Base-by-base conservation (phyloP, 2,888 invertebrate species). In the Nomada lathburiana region DNA sequence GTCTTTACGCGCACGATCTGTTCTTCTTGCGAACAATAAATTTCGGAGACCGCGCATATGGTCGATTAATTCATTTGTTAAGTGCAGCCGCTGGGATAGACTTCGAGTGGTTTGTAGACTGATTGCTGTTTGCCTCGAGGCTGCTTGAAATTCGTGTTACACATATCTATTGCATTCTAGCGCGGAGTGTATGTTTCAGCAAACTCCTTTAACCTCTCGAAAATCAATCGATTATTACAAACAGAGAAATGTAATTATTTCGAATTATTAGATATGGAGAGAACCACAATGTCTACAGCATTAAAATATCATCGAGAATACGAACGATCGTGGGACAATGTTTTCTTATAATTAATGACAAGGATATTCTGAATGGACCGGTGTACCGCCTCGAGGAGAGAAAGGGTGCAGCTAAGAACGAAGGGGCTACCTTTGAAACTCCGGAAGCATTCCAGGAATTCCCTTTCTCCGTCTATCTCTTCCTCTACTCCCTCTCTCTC, bases 281-380 rank as follows among this genome's bases (percentile, higher is more conserved):
- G 16, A 3, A 47, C 47, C 47, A 13, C 4, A 47, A 13, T 47
- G 47, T 47, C 47, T 64, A 55, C 83, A 26, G 50, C 36, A 83
- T 89, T 88, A 89, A 91, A 91, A 90, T 87, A 82, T 89, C 80
- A 77, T 75, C 44, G 23, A 67, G 68, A 67, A 83, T 81, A 62
- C 71, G 79, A 79, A 83, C 80, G 85, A 79, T 84, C 86, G 82
- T 83, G 65, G 88, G 90, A 90, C 90, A 91, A 91, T 92, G 92
- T 93, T 92, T 92, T 92, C 91, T 92, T 92, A 91, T 93, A 93
- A 93, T 93, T 93, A 93, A 93, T 92, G 92, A 92, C 89, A 84
- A 88, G 83, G 87, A 88, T 89, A 81, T 86, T 86, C 82, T 89
- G 91, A 93, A 93, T 92, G 91, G 90, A 91, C 91, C 89, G 74